phyloP scores from a whole-genome alignment of 2,113 vertebrate genomes.

The Alosa alosa region DNA sequence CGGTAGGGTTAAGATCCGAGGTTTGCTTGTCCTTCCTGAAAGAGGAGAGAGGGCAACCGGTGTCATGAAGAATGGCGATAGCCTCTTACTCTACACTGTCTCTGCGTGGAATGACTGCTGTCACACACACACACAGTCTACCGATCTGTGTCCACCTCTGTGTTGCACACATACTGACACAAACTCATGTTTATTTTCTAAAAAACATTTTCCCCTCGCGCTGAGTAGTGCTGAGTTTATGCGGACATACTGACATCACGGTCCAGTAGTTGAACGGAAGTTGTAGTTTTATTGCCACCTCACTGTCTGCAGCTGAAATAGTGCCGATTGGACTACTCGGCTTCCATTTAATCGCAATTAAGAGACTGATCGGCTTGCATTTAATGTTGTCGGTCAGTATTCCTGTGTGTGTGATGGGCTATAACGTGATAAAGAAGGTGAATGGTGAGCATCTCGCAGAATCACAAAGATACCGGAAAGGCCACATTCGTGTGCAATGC shows the following conservation, averaged over 20 bases:
- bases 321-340: background rate
- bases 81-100: no score
- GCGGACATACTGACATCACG: background rate
- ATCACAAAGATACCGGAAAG: background rate
- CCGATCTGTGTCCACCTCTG: no score
- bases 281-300: background rate
- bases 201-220: no score
- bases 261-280: background rate
- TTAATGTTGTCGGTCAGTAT: background rate
- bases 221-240: background rate
- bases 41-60: no score
- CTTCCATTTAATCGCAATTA: background rate
- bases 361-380: background rate
- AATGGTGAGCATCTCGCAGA: no score
- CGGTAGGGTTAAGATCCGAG: no score
- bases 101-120: constrained; percentile 35
- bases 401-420: background rate
- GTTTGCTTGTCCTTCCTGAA: no score
- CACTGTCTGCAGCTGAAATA: background rate
- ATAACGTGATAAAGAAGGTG: background rate
- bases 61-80: no score
- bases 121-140: background rate
- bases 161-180: no score
- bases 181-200: background rate
- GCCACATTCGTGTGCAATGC: background rate